A percentile compares a stretch with the other conserved stretches of the same genome.
These are phyloP conservation scores for Steatocranus sp. DNA, from an alignment of 2,797 vertebrate genomes.

Conservation along the genomic window DNA sequence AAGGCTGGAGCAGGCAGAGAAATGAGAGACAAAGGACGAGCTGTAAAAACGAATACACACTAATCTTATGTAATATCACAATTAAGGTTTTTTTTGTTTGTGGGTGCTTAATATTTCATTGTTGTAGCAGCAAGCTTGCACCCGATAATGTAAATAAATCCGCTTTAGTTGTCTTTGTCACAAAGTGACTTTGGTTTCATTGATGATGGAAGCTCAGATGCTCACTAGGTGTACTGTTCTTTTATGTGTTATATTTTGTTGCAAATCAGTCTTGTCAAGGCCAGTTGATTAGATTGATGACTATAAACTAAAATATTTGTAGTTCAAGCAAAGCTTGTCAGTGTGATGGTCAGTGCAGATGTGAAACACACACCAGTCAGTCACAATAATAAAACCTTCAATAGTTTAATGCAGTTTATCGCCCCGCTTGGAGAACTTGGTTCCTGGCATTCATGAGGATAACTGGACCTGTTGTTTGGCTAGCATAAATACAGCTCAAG, in stretches of 20 bases:
- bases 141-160: not conserved
- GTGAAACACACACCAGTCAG: not conserved
- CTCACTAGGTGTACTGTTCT: not conserved
- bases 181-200: not conserved
- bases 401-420: not conserved
- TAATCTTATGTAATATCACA: not conserved
- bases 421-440: not conserved
- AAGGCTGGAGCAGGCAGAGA: not conserved
- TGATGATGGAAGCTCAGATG: not conserved
- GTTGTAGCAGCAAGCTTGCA: not conserved
- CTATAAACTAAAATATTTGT: not conserved
- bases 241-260: not conserved
- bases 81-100: not conserved
- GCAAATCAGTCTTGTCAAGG: not conserved
- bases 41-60: not conserved
- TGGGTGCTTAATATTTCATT: not conserved
- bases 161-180: not conserved
- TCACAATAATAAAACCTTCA: not conserved
- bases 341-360: not conserved
- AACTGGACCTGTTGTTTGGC: not conserved
- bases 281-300: not conserved
- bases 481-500: not conserved
- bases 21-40: not conserved
- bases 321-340: not conserved
- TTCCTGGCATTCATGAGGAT: not conserved